Conservation (phyloP, 2,113 vertebrate species). For the Leptobrachium leishanense region DNA sequence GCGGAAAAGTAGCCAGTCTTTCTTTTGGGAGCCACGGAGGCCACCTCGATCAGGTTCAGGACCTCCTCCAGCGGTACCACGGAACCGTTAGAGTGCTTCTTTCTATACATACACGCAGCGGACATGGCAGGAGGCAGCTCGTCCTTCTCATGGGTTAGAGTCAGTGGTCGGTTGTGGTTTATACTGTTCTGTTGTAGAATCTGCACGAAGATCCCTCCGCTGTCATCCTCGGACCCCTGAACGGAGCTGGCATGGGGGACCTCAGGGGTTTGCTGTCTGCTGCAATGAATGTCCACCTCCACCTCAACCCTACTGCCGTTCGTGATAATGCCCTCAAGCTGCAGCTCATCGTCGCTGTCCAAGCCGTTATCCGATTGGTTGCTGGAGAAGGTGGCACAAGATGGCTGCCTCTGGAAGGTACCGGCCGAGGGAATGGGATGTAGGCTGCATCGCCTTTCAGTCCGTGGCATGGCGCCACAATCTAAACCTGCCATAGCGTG, state of each 20-base stretch:
- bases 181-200: constrained; percentile 84
- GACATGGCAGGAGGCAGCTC: constrained; percentile 90
- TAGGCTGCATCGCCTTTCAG: constrained; percentile 87
- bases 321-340: constrained; percentile 86
- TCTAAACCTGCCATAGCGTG: constrained; percentile 72
- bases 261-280: constrained; percentile 69
- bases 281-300: constrained; percentile 95
- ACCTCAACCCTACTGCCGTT: constrained; percentile 95
- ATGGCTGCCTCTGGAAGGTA: constrained; percentile 89
- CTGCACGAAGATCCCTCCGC: constrained; percentile 63
- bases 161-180: constrained; percentile 76
- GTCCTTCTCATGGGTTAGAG: constrained; percentile 75
- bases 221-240: constrained; percentile 62
- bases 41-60: constrained; percentile 93
- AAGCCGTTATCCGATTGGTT: constrained; percentile 94
- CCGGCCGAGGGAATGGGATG: constrained; percentile 76
- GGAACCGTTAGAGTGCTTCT: constrained; percentile 93
- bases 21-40: constrained; percentile 91
- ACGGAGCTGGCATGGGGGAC: constrained; percentile 34
- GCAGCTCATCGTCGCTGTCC: constrained; percentile 91
- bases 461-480: constrained; percentile 63
- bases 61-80: constrained; percentile 91
- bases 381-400: constrained; percentile 87
- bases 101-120: constrained; percentile 85
- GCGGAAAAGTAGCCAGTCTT: constrained; percentile 95